A percentile compares a stretch with the other conserved stretches of the same genome.
These are phyloP conservation scores for Pollachius pollachius DNA, from an alignment of 2,113 vertebrate species.

Conservation along the genomic window DNA sequence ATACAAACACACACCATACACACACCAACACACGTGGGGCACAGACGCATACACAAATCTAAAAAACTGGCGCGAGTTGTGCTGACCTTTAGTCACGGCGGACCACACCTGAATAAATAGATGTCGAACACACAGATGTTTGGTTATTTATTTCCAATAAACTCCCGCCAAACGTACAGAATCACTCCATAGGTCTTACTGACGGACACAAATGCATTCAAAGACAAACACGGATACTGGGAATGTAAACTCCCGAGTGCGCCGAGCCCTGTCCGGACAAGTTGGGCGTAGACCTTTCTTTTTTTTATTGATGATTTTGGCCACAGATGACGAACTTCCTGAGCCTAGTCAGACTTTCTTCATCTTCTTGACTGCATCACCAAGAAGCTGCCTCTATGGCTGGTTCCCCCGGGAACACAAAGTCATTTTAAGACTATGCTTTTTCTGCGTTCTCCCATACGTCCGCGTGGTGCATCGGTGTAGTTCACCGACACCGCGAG, in stretches of 20 bases:
- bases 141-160: background rate
- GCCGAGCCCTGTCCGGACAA: constrained; percentile 28
- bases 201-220: background rate
- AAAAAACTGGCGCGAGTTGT: background rate
- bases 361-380: constrained; percentile 22
- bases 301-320: background rate
- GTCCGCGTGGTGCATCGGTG: background rate
- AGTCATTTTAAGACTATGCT: background rate
- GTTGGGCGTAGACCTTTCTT: background rate
- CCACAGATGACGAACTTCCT: constrained; percentile 12
- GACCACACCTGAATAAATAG: background rate
- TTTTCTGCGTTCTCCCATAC: background rate
- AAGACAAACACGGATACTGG: background rate
- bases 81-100: background rate
- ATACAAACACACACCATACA: too few relatives aligned
- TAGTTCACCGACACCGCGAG: background rate
- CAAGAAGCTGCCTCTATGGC: constrained; percentile 20
- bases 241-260: background rate
- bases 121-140: background rate
- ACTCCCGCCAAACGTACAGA: background rate
- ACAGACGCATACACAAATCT: constrained; percentile 6
- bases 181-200: background rate
- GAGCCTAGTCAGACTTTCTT: background rate
- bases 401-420: background rate
- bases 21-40: too few relatives aligned